Evolutionary conservation across 2,888 invertebrate species (phyloP).

Genomic region (Falcaria lacertinaria): DNA sequence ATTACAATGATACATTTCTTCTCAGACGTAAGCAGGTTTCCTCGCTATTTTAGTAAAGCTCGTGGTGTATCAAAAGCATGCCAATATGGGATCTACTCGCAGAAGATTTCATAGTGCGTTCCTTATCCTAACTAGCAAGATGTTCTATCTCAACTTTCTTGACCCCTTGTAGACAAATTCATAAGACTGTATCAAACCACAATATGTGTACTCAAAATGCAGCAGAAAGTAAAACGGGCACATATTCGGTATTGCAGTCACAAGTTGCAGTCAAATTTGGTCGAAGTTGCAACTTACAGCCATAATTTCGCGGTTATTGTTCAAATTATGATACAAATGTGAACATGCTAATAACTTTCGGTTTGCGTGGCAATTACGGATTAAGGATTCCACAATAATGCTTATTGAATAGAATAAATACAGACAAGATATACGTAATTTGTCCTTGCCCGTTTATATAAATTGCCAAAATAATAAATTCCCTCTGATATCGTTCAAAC

Average conservation of each 20-base stretch:
- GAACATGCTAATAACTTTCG: too few relatives aligned
- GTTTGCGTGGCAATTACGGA: too few relatives aligned
- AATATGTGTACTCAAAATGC: background rate
- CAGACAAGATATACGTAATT: background rate
- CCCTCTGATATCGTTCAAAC: background rate
- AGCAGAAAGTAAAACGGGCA: background rate
- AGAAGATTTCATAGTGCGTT: too few relatives aligned
- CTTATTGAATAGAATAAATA: background rate
- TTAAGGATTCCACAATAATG: background rate
- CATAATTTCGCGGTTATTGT: background rate
- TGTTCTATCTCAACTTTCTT: too few relatives aligned
- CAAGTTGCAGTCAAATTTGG: background rate
- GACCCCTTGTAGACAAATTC: background rate
- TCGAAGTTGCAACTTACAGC: background rate
- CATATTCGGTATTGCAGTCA: background rate
- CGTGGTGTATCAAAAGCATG: too few relatives aligned
- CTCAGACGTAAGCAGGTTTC: too few relatives aligned
- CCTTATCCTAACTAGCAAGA: too few relatives aligned
- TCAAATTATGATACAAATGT: too few relatives aligned
- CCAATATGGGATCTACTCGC: too few relatives aligned
- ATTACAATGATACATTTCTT: too few relatives aligned
- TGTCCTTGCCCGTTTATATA: too few relatives aligned
- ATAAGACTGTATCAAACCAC: background rate
- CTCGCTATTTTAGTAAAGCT: too few relatives aligned
- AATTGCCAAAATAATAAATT: background rate